Conservation (phyloP, 2,888 invertebrate species). For the Epirrhoe alternata region DNA sequence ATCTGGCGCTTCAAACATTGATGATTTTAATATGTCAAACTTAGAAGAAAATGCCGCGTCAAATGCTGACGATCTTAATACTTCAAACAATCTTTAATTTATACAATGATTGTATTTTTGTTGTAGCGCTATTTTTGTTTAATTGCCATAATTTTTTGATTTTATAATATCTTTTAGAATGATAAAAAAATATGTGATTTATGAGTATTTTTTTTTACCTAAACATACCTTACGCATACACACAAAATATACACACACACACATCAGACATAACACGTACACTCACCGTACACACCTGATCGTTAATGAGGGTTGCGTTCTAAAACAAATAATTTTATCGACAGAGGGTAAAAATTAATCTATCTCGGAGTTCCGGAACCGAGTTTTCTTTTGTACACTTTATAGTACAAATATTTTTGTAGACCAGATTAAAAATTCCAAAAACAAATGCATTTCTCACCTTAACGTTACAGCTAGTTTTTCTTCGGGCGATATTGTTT, state of each 20-base stretch:
- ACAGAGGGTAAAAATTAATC: constrained; percentile 32
- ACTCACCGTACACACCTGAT: constrained; percentile 34
- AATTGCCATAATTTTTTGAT: constrained; percentile 35
- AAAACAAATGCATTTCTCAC: constrained; percentile 23
- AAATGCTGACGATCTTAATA: constrained; percentile 35
- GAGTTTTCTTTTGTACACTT: constrained; percentile 32
- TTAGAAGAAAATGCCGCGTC: constrained; percentile 30
- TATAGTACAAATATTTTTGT: constrained; percentile 32
- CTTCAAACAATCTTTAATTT: constrained; percentile 37
- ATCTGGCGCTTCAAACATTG: constrained; percentile 34
- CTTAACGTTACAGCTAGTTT: constrained; percentile 48
- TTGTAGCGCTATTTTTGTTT: constrained; percentile 35
- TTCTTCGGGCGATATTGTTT: constrained; percentile 45
- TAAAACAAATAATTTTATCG: constrained; percentile 24
- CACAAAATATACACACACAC: constrained; percentile 13
- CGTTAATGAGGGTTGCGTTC: constrained; percentile 30
- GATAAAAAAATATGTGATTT: constrained; percentile 36
- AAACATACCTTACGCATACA: no score
- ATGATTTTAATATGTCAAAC: constrained; percentile 34
- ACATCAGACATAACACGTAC: constrained; percentile 37
- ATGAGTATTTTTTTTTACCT: constrained; percentile 18
- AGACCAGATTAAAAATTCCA: constrained; percentile 29
- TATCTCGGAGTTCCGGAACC: constrained; percentile 35
- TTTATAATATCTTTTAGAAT: constrained; percentile 32
- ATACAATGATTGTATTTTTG: constrained; percentile 36